Conservation (phyloP, 2,888 invertebrate species). For the Labia minor region DNA sequence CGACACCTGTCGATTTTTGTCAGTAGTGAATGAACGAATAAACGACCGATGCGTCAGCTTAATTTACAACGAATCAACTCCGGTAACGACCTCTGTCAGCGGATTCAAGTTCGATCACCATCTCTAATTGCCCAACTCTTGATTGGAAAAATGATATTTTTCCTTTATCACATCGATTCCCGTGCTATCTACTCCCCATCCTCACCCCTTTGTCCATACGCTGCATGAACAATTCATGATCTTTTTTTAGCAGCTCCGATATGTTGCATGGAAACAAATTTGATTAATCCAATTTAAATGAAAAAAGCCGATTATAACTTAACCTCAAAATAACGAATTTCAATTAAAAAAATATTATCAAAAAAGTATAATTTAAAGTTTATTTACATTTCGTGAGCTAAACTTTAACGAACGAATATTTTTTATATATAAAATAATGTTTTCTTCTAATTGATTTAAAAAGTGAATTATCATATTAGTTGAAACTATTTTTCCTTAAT, state of each 20-base stretch:
- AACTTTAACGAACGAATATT: no score
- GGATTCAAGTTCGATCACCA: not conserved
- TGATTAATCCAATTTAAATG: not conserved
- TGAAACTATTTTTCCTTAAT: no score
- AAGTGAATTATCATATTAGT: no score
- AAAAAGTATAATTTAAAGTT: not conserved
- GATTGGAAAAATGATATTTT: conserved; percentile 3
- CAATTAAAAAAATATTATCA: not conserved
- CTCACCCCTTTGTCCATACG: no score
- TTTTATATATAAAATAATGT: no score
- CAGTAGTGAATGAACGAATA: not conserved
- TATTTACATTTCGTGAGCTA: not conserved
- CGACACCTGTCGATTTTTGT: conserved; percentile 13
- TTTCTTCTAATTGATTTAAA: no score
- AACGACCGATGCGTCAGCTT: not conserved
- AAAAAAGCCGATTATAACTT: not conserved
- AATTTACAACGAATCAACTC: not conserved
- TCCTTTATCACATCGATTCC: no score
- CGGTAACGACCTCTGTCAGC: not conserved
- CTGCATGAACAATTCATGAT: no score
- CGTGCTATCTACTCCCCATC: no score
- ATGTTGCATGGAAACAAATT: not conserved
- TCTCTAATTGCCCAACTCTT: not conserved
- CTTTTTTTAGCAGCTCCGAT: no score
- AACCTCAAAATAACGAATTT: not conserved